Conservation (phyloP, 2,113 vertebrate species). For the Actenoides lindsayi region DNA sequence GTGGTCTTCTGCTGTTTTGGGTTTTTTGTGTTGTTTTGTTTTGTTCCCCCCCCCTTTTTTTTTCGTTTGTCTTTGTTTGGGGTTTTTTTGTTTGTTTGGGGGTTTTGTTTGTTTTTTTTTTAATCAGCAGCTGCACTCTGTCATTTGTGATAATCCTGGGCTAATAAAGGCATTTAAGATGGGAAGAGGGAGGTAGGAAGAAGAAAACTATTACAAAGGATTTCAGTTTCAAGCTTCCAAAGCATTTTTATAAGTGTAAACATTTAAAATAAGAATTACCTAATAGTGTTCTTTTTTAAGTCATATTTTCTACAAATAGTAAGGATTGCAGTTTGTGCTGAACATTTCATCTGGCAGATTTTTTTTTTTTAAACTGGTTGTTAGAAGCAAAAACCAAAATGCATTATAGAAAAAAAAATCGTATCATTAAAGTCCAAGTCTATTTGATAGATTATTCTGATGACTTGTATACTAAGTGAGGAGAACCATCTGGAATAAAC, state of each 20-base stretch:
- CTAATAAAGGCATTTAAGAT: conserved; percentile 67
- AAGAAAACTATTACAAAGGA: conserved; percentile 61
- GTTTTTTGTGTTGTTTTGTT: no score
- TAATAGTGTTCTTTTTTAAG: conserved; percentile 79
- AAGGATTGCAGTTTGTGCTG: conserved; percentile 76
- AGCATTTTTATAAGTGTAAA: conserved; percentile 81
- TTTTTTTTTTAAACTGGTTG: conserved; percentile 40
- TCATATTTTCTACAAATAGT: conserved; percentile 76
- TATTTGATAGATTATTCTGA: conserved; percentile 80
- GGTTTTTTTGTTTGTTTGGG: not conserved
- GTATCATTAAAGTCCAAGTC: conserved; percentile 62
- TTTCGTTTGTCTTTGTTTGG: no score
- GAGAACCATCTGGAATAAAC: conserved; percentile 84
- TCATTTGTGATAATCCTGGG: conserved; percentile 58
- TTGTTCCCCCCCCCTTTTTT: no score
- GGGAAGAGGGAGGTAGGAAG: conserved; percentile 63
- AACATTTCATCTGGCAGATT: conserved; percentile 72
- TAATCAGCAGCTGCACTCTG: conserved; percentile 64
- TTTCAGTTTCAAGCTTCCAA: conserved; percentile 78
- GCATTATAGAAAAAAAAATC: conserved; percentile 72
- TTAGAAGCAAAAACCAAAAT: conserved; percentile 75
- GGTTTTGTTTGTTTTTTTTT: not conserved
- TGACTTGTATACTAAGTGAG: conserved; percentile 76
- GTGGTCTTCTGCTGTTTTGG: not conserved
- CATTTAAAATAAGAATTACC: conserved; percentile 78